These are phyloP conservation scores for Pachydiplax longipennis DNA, from an alignment of 2,888 invertebrate species.

Conservation along the genomic window DNA sequence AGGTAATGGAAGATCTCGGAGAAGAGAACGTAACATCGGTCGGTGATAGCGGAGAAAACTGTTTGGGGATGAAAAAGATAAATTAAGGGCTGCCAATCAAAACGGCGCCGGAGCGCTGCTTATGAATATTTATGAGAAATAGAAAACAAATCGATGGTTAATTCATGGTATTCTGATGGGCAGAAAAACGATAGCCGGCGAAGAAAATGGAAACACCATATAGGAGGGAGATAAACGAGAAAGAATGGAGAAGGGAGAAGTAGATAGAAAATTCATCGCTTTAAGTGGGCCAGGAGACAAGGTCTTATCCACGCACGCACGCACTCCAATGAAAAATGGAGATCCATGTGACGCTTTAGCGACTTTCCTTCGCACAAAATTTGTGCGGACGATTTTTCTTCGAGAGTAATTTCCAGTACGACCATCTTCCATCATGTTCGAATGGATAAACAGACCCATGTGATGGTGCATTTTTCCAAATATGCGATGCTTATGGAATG, in stretches of 20 bases:
- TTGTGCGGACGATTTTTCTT: background rate
- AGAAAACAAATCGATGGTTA: constrained; percentile 9
- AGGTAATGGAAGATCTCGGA: background rate
- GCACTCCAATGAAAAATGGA: background rate
- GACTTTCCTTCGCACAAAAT: background rate
- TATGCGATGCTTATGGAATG: too few species aligned
- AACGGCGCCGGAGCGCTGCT: background rate
- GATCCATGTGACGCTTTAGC: background rate
- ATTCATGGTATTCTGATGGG: background rate
- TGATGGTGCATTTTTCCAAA: too few species aligned
- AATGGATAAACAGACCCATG: background rate
- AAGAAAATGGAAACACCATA: background rate
- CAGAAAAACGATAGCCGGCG: background rate
- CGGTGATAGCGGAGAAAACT: background rate
- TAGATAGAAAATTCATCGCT: background rate
- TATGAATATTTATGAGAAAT: constrained; percentile 17
- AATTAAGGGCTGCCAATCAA: background rate
- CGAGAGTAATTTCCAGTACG: background rate
- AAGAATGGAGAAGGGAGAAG: background rate
- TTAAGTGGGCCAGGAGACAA: background rate
- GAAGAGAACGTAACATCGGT: background rate
- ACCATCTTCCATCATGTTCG: background rate
- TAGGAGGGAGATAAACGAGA: background rate
- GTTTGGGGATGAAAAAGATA: background rate
- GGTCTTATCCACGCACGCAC: constrained; percentile 11